Evolutionary conservation across 2,113 vertebrate species (phyloP).

Genomic region (Anhinga anhinga): DNA sequence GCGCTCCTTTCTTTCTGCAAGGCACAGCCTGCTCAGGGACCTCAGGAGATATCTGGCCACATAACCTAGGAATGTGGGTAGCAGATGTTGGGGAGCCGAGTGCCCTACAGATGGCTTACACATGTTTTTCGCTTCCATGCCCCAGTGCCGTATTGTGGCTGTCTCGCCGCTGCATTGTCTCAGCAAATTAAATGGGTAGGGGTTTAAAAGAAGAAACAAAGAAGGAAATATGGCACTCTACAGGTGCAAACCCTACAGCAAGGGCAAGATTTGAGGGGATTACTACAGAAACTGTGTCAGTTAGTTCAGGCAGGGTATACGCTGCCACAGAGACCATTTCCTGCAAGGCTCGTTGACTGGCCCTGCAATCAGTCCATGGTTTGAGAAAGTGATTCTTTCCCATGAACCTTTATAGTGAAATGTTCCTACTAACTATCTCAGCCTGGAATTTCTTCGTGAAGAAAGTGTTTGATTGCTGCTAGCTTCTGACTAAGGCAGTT

Average conservation of each 20-base stretch:
- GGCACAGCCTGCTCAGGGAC: rapidly evolving
- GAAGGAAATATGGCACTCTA: background rate
- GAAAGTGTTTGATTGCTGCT: background rate
- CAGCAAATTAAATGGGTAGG: background rate
- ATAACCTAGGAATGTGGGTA: background rate
- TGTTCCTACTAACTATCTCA: background rate
- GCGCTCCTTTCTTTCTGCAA: background rate
- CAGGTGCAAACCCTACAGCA: constrained; percentile 34
- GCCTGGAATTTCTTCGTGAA: background rate
- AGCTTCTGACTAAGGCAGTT: background rate
- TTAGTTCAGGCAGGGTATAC: background rate
- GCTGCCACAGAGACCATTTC: background rate
- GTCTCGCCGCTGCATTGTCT: background rate
- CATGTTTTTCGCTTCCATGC: background rate
- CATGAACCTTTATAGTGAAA: background rate
- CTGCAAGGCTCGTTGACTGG: background rate
- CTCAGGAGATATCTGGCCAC: background rate
- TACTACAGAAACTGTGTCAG: background rate
- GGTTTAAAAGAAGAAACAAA: background rate
- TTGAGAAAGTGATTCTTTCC: background rate
- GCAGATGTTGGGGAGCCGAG: background rate
- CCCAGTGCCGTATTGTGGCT: background rate
- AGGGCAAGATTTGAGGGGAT: background rate
- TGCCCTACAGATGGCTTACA: constrained; percentile 13
- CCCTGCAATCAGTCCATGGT: background rate